Percentiles rank a stretch among this genome's conserved stretches.
Conservation (phyloP, 2,888 invertebrate genomes). For the Tetragonisca angustula region DNA sequence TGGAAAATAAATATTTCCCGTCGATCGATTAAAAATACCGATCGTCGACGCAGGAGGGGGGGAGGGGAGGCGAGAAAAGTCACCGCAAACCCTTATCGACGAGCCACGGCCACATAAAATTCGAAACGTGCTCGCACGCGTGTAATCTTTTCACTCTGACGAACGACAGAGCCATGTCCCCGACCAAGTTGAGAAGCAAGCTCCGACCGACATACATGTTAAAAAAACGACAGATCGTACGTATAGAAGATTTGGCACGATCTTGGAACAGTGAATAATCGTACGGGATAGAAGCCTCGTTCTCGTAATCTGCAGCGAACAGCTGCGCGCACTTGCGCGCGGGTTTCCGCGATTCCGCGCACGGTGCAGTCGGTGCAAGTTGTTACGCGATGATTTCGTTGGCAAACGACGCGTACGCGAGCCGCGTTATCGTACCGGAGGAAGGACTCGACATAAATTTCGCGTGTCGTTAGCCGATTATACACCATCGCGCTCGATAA, state of each 20-base stretch:
- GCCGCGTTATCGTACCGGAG: constrained; percentile 55
- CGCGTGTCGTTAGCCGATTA: constrained; percentile 53
- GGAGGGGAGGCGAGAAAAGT: too few relatives aligned
- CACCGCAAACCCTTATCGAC: background rate
- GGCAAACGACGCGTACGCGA: constrained; percentile 43
- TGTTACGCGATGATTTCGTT: constrained; percentile 66
- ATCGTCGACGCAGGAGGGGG: constrained; percentile 27
- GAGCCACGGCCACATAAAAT: constrained; percentile 23
- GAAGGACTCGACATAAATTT: constrained; percentile 63
- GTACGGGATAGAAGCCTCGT: background rate
- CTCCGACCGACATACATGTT: background rate
- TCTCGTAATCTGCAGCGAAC: constrained; percentile 28
- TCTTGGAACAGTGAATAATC: background rate
- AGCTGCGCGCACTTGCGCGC: constrained; percentile 52
- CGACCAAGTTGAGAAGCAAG: background rate
- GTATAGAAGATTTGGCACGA: background rate
- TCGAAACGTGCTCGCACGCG: constrained; percentile 19
- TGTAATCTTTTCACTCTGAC: background rate
- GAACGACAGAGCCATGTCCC: background rate
- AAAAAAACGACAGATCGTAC: background rate
- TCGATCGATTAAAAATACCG: constrained; percentile 64
- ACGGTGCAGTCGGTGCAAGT: constrained; percentile 42
- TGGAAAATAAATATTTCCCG: constrained; percentile 79
- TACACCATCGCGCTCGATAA: constrained; percentile 35
- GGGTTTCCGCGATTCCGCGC: constrained; percentile 51